Conservation (phyloP, 1,140 invertebrate species). For the Phortica variegata region DNA sequence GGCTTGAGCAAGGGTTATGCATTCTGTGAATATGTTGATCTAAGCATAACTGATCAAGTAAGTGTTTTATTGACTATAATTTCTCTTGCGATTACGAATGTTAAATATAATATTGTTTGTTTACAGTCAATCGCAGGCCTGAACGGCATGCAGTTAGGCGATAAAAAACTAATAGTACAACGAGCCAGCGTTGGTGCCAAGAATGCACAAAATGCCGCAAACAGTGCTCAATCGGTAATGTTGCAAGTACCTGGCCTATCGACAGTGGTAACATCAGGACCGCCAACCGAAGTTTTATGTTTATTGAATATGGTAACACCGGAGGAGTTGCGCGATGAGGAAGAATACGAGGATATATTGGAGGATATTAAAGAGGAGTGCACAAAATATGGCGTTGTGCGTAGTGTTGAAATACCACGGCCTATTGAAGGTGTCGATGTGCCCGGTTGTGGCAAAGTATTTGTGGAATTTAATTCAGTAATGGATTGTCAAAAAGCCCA, state of each 20-base stretch:
- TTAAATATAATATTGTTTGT: background rate
- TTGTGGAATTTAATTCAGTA: constrained; percentile 96
- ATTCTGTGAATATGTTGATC: constrained; percentile 98
- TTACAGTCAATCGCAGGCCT: constrained; percentile 92
- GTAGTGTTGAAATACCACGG: constrained; percentile 95
- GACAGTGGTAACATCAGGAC: constrained; percentile 79
- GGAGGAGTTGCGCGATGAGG: constrained; percentile 96
- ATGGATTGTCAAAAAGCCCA: constrained; percentile 98
- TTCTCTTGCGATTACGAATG: constrained; percentile 3
- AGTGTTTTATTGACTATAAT: constrained; percentile 17
- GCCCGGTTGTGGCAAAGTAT: constrained; percentile 98
- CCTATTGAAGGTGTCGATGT: constrained; percentile 97
- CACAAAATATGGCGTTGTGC: constrained; percentile 93
- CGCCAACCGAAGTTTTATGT: constrained; percentile 94
- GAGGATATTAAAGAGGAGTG: constrained; percentile 99
- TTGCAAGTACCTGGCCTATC: constrained; percentile 92
- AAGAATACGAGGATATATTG: constrained; percentile 98
- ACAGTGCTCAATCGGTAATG: constrained; percentile 70
- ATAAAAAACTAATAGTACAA: constrained; percentile 98
- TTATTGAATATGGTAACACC: constrained; percentile 98
- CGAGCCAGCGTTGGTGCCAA: constrained; percentile 93
- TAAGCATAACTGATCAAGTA: constrained; percentile 96
- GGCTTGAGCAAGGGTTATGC: constrained; percentile 98
- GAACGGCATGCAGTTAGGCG: constrained; percentile 99
- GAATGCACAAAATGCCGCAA: constrained; percentile 74